Percentiles rank a stretch among this genome's conserved stretches.
Evolutionary conservation across 2,888 invertebrate genomes (phyloP).

Genomic region (Toxonevra muliebris): DNA sequence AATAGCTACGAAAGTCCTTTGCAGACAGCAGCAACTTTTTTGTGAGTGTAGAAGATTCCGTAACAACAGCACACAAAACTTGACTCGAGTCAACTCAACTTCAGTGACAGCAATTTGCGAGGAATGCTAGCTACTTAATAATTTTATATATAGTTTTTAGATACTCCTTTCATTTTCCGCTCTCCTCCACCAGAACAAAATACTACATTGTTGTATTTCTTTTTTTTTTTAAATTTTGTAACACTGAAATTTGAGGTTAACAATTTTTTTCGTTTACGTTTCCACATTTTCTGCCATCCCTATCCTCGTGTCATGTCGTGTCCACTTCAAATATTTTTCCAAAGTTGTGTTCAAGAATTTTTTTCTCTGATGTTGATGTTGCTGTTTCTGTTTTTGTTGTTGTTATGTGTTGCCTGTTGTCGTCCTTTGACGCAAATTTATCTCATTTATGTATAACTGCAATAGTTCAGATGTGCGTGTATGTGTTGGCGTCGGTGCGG

Average conservation of each 20-base stretch:
- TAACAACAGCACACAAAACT: too few relatives aligned
- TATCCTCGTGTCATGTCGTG: not conserved
- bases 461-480: conserved; percentile 15
- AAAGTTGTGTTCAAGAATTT: not conserved
- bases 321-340: not conserved
- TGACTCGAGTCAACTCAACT: too few relatives aligned
- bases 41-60: too few relatives aligned
- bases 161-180: too few relatives aligned
- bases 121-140: too few relatives aligned
- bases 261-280: not conserved
- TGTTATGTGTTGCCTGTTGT: not conserved
- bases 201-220: too few relatives aligned
- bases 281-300: not conserved
- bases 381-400: not conserved
- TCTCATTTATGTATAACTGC: conserved; percentile 36
- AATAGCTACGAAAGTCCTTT: too few relatives aligned
- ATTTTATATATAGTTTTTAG: too few relatives aligned
- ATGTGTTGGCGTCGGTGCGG: not conserved
- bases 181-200: too few relatives aligned
- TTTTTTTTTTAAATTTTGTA: not conserved
- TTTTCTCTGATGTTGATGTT: not conserved
- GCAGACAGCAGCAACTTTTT: too few relatives aligned
- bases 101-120: too few relatives aligned
- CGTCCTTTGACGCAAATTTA: conserved; percentile 38
- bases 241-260: not conserved